Conservation (phyloP, 2,113 vertebrate genomes). For the Thryonomys swinderianus region DNA sequence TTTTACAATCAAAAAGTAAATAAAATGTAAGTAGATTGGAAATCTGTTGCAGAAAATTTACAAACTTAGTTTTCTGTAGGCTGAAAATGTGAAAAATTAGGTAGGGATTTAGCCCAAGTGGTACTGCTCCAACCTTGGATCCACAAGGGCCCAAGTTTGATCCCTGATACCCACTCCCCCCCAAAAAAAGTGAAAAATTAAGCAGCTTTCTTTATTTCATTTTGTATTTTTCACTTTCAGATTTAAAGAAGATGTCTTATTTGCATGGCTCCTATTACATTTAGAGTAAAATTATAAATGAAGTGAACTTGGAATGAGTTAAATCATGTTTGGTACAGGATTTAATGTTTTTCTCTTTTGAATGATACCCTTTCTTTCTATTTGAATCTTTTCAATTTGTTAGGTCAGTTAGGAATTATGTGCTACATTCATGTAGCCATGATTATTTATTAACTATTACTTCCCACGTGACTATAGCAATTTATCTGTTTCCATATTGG, state of each 20-base stretch:
- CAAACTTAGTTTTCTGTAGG: background rate
- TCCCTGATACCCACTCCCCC: too few relatives aligned
- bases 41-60: background rate
- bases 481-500: background rate
- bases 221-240: slow-evolving; percentile 15
- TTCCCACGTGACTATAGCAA: background rate
- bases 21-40: background rate
- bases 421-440: background rate
- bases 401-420: background rate
- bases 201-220: background rate
- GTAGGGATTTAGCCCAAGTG: too few relatives aligned
- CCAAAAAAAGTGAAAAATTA: slow-evolving; percentile 17
- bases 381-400: slow-evolving; percentile 21
- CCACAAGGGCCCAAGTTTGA: too few relatives aligned
- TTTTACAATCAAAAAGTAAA: slow-evolving; percentile 31
- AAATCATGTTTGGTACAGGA: background rate
- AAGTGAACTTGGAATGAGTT: background rate
- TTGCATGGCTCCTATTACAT: background rate
- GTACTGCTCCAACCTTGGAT: too few relatives aligned
- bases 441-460: background rate
- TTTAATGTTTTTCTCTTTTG: slow-evolving; percentile 44
- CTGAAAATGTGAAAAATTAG: background rate
- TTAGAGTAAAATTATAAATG: slow-evolving; percentile 31
- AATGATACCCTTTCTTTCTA: background rate
- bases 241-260: background rate